phyloP scores from a whole-genome alignment of 2,113 vertebrate genomes.

The Onychostruthus taczanowskii region DNA sequence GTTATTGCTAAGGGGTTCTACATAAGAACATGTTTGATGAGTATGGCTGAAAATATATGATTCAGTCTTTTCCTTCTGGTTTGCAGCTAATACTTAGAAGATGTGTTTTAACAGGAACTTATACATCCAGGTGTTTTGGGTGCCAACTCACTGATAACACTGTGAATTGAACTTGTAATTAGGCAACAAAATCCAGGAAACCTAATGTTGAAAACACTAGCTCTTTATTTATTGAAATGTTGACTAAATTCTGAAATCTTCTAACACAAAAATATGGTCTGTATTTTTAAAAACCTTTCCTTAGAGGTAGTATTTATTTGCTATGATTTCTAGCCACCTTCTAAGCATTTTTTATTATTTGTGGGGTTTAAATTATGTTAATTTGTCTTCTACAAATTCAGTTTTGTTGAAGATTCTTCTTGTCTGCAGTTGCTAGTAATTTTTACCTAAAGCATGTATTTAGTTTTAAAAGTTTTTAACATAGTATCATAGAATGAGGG shows the following conservation, averaged over 20 bases:
- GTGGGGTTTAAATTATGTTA: neutral
- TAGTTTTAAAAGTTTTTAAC: neutral
- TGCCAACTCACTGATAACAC: neutral
- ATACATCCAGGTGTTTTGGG: neutral
- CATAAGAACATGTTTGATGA: neutral
- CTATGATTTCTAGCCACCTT: neutral
- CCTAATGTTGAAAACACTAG: neutral
- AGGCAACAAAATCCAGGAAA: neutral
- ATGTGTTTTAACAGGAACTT: neutral
- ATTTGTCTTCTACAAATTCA: neutral
- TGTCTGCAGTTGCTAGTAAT: neutral
- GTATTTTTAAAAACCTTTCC: neutral
- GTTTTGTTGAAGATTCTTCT: neutral
- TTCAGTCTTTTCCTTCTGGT: neutral
- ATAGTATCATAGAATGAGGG: neutral
- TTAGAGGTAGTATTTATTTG: neutral
- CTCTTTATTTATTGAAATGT: neutral
- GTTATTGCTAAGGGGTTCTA: neutral
- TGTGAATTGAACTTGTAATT: neutral
- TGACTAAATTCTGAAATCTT: neutral
- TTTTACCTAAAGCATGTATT: neutral
- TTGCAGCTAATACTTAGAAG: neutral
- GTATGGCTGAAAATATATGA: neutral
- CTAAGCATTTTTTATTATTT: neutral
- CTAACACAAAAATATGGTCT: neutral